phyloP scores from a whole-genome alignment of 1,140 invertebrate species.

The Dufourea novaeangliae region DNA sequence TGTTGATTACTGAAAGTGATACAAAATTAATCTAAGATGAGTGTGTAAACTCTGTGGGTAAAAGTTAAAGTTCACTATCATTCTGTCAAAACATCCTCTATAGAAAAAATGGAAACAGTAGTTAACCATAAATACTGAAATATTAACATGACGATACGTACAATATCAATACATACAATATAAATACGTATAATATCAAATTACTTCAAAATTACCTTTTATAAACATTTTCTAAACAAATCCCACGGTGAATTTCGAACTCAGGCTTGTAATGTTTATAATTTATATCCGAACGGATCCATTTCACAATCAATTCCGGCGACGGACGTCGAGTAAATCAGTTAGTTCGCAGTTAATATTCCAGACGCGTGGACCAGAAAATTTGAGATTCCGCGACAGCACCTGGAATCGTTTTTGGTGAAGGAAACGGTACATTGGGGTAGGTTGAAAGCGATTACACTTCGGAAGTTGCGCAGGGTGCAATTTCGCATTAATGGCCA shows the following conservation, averaged over 20 bases:
- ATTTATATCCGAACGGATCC: not conserved
- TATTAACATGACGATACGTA: too few species aligned
- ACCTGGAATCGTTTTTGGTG: constrained; percentile 3
- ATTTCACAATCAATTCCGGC: not conserved
- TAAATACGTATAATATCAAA: too few species aligned
- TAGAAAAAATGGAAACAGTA: too few species aligned
- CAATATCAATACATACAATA: too few species aligned
- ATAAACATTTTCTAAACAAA: too few species aligned
- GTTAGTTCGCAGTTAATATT: not conserved
- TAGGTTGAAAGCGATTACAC: constrained; percentile 7
- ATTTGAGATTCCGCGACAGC: constrained; percentile 5
- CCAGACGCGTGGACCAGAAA: not conserved
- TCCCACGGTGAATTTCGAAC: not conserved
- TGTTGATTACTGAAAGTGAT: too few species aligned
- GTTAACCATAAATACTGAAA: too few species aligned
- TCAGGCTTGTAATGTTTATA: not conserved
- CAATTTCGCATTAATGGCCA: constrained; percentile 40
- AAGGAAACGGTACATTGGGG: not conserved
- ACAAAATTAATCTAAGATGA: too few species aligned
- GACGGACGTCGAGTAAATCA: not conserved
- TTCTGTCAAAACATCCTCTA: too few species aligned
- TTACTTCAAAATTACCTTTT: too few species aligned
- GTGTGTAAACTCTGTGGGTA: too few species aligned
- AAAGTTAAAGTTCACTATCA: too few species aligned
- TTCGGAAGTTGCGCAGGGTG: constrained; percentile 5